Evolutionary conservation across 2,888 invertebrate species (phyloP).

Genomic region (Drosophila suboccidentalis): DNA sequence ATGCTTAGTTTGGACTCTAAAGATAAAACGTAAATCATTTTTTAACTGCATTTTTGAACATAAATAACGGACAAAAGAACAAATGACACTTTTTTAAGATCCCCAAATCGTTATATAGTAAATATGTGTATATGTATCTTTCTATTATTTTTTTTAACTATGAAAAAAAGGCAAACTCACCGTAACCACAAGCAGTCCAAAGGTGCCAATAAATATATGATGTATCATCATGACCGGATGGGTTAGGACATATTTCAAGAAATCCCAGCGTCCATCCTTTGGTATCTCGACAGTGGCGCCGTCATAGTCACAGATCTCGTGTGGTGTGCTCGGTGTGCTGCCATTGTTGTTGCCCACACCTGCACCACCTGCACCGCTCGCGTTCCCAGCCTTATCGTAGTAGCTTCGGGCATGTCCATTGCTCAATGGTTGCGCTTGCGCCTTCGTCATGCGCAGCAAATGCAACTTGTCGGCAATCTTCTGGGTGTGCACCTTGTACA

Average conservation of each 20-base stretch:
- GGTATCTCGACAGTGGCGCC: conserved; percentile 82
- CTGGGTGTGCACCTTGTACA: conserved; percentile 90
- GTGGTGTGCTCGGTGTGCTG: conserved; percentile 68
- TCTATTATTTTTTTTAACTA: too few relatives aligned
- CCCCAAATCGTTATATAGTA: too few relatives aligned
- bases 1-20: too few relatives aligned
- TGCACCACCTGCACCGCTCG: conserved; percentile 29
- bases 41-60: too few relatives aligned
- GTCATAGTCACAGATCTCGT: conserved; percentile 84
- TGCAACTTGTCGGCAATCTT: conserved; percentile 85
- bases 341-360: conserved; percentile 61
- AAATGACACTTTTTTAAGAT: too few relatives aligned
- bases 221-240: conserved; percentile 91
- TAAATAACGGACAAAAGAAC: too few relatives aligned
- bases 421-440: conserved; percentile 41
- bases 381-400: conserved; percentile 70
- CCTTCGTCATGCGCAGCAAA: conserved; percentile 76
- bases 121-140: too few relatives aligned
- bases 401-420: conserved; percentile 31
- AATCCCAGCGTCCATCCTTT: conserved; percentile 85
- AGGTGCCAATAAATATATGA: conserved; percentile 91
- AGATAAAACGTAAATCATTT: too few relatives aligned
- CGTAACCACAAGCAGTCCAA: conserved; percentile 91
- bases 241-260: conserved; percentile 87
- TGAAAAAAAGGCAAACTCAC: conserved; percentile 86